phyloP scores from a whole-genome alignment of 2,888 invertebrate species.

The Heteromurus nitidus region DNA sequence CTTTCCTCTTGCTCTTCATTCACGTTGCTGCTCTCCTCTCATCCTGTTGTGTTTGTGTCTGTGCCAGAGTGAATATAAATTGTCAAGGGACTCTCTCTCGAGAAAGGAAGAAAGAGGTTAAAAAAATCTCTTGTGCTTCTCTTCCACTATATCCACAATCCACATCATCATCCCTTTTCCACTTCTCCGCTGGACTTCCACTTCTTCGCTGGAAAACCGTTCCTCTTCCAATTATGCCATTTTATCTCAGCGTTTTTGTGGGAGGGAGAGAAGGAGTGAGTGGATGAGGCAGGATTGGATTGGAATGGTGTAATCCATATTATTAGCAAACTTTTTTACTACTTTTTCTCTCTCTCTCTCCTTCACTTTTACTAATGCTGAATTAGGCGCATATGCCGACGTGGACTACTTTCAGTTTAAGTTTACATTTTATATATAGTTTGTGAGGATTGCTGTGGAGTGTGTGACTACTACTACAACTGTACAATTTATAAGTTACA shows the following conservation, averaged over 20 bases:
- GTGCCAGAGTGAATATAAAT: conserved; percentile 16
- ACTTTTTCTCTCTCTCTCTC: not conserved
- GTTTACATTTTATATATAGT: no score
- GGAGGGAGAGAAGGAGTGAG: not conserved
- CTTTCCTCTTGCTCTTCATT: not conserved
- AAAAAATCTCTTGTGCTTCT: no score
- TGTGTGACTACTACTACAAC: no score
- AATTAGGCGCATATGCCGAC: not conserved
- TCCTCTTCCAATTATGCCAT: not conserved
- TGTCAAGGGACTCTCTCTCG: conserved; percentile 29
- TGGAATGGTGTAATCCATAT: conserved; percentile 41
- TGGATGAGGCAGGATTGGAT: conserved; percentile 17
- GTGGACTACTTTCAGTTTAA: no score
- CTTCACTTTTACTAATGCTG: not conserved
- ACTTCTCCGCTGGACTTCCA: no score
- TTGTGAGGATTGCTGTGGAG: no score
- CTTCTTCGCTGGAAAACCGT: no score
- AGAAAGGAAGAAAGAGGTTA: conserved; percentile 1
- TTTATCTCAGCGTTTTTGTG: not conserved
- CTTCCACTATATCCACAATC: no score
- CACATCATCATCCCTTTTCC: no score
- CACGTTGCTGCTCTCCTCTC: not conserved
- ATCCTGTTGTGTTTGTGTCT: no score
- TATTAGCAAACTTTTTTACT: conserved; percentile 45
- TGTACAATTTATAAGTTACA: no score